Evolutionary conservation across 2,888 invertebrate genomes (phyloP), one percentile per base, ranked within the genome.

Genomic region (Crossocerus cetratus): DNA sequence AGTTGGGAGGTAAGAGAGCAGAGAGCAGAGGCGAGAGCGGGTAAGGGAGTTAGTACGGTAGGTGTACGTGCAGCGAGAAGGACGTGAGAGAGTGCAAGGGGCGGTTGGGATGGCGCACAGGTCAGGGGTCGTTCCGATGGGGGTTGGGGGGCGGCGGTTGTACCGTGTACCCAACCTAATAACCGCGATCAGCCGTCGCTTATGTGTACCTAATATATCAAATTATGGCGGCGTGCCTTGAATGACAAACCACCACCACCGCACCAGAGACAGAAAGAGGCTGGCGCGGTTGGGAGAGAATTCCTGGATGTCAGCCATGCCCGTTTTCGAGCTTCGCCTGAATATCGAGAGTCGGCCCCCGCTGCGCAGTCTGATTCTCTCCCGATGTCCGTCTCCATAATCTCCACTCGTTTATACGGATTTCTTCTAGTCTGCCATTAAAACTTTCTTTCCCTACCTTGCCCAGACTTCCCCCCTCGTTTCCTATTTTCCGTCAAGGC

Each of bases 181-280:
- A 89, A 88, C 87, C 86, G 84, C 88, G 87, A 89, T 89, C 88
- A 89, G 87, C 86, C 88, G 86, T 86, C 87, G 87, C 87, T 88
- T 88, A 88, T 88, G 87, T 87, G 86, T 87, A 85, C 86, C 84
- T 88, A 89, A 88, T 88, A 86, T 86, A 89, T 89, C 87, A 85
- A 88, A 90, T 89, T 89, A 88, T 86, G 83, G 80, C 82, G 80
- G 79, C 86, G 87, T 87, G 88, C 85, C 77, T 78, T 75, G 87
- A 88, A 88, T 89, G 85, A 86, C 80, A 81, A 82, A 82, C 81
- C 79, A 69, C 76, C 64, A 63, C 57, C 79, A 69, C 76, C 64
- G 65, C 57, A 65, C 68, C 73, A 75, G 74, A 72, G 72, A 57
- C 59, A 63, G 79, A 74, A 79, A 72, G 79, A 71, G 77, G 65